Evolutionary conservation across 2,888 invertebrate species (phyloP), one percentile per base, ranked within the genome.

Genomic region (Pasiphila rectangulata): DNA sequence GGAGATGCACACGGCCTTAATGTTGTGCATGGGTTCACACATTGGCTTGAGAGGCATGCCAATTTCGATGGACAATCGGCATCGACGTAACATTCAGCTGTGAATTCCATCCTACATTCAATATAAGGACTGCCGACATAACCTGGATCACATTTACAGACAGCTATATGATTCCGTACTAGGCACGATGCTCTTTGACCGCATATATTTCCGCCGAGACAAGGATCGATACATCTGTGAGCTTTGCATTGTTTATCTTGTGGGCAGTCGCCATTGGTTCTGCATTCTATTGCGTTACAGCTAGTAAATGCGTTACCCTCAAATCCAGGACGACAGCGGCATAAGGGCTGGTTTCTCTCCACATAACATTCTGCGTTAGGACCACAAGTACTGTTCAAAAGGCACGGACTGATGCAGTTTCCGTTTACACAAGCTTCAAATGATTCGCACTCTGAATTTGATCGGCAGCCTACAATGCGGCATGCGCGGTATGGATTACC

Each of bases 221-320:
- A 97, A 3, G 96, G 96, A 73, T 95, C 93, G 30, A 95, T 91
- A 75, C 97, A 97, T 69, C 95, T 95, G 51, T 94, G 93, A 63
- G 96, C 95, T 61, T 93, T 92, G 74, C 97, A 97, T 66, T 95
- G 93, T 72, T 94, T 93, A 69, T 97, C 95, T 34, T 90, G 87
- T 5, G 97, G 96, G 74, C 97, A 97, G 68, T 97, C 96, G 55
- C 94, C 94, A 75, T 96, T 96, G 29, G 94, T 93, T 67, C 93
- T 91, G 72, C 97, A 97, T 50, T 95, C 97, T 50, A 96, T 93
- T 35, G 95, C 91, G 56, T 91, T 90, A 72, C 96, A 96, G 51
- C 93, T 90, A 30, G 92, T 91, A 57, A 92, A 91, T 1, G 95
- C 93, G 76, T 96, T 93, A 43, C 96, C 95, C 64, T 94, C 90